Evolutionary conservation across 1,140 invertebrate species (phyloP).

Genomic region (Diorhabda sublineata): DNA sequence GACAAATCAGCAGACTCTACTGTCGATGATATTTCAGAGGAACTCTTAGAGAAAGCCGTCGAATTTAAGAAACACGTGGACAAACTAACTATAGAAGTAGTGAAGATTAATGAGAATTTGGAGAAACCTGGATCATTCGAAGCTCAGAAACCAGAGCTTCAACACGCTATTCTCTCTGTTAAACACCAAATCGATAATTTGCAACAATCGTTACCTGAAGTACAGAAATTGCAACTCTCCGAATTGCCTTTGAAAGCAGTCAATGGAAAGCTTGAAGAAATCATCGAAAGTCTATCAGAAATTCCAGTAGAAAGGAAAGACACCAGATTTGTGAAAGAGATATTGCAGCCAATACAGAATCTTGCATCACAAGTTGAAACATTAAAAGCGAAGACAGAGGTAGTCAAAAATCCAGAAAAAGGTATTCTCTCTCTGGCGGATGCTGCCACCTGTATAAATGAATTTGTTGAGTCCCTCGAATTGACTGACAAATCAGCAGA

Average conservation of each 20-base stretch:
- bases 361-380: background rate
- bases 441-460: background rate
- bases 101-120: background rate
- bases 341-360: background rate
- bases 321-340: background rate
- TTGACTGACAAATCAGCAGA: background rate
- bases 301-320: background rate
- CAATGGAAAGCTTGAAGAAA: background rate
- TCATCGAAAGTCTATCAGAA: background rate
- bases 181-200: conserved; percentile 26
- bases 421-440: background rate
- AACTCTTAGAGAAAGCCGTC: background rate
- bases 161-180: conserved; percentile 14
- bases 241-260: conserved; percentile 22
- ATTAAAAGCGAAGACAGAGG: conserved; percentile 6
- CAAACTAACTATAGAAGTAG: background rate
- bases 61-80: background rate
- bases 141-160: conserved; percentile 13
- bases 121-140: conserved; percentile 16
- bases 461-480: conserved; percentile 1
- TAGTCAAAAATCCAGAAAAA: background rate
- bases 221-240: conserved; percentile 12
- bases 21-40: background rate
- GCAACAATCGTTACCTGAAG: conserved; percentile 1
- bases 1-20: background rate